Evolutionary conservation across 1,140 invertebrate species (phyloP), one percentile per base, ranked within the genome.

Genomic region (Calephelis nemesis): DNA sequence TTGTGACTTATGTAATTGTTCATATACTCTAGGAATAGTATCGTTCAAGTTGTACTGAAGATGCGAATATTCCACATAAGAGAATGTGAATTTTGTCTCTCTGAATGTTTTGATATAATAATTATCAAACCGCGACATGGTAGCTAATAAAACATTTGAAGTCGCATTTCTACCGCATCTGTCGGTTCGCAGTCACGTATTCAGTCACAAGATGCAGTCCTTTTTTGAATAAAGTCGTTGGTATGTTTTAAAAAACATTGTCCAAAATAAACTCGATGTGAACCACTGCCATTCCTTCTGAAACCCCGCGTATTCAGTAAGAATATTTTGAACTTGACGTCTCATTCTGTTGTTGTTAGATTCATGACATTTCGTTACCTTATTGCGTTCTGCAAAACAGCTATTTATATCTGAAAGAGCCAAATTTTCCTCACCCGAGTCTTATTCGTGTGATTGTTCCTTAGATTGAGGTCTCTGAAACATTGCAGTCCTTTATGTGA

Each of bases 261-360:
- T 73, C 70, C 40, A 62, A 67, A 74, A 77, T 74, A 77, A 77
- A 74, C 60, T 74, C 72, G 19, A 6, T 12, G 54, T 58, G 15
- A 58, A 3, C 54, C 54, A 15, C 19, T 30, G 6, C 54, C 19
- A 58, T 58, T 58, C 30, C 54, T 58, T 30, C 30, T 15, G 39
- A 15, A 30, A 72, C 1, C 70, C 65, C 63, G 70, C 42, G 68
- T 77, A 65, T 77, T 75, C 71, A 62, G 69, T 73, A 0, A 77
- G 69, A 77, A 75, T 77, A 73, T 75, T 73, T 74, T 77, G 69
- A 13, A 68, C 70, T 72, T 74, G 71, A 72, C 68, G 70, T 67
- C 70, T 78, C 70, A 76, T 72, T 71, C 74, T 74, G 70, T 76
- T 74, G 68, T 73, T 75, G 70, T 78, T 74, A 66, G 70, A 75